A percentile compares a stretch with the other conserved stretches of the same genome.
phyloP scores from a whole-genome alignment of 2,797 vertebrate genomes.

The Cetoscarus ocellatus region DNA sequence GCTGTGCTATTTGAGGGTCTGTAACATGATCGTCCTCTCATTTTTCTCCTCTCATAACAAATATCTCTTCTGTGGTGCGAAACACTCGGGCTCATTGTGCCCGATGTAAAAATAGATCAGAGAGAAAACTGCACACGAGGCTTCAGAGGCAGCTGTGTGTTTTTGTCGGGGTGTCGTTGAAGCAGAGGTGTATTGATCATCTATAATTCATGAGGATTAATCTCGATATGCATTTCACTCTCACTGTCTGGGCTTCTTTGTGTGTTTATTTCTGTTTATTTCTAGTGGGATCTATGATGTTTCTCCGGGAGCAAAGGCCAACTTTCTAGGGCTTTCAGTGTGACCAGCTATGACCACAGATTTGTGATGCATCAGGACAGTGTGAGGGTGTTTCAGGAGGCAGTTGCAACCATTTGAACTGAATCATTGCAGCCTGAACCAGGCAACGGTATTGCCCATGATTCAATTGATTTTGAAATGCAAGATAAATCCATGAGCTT shows the following conservation, averaged over 20 bases:
- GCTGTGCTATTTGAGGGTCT: slow-evolving; percentile 51
- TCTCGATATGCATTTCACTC: slow-evolving; percentile 5
- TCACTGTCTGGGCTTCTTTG: not conserved
- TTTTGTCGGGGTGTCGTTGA: not conserved
- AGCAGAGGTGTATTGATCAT: slow-evolving; percentile 12
- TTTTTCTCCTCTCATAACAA: slow-evolving; percentile 38
- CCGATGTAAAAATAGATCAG: slow-evolving; percentile 14
- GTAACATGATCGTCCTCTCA: slow-evolving; percentile 47
- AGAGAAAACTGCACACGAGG: slow-evolving; percentile 15
- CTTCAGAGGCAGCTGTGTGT: not conserved
- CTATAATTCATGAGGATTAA: slow-evolving; percentile 26
- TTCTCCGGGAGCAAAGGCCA: no score
- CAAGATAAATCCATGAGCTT: no score
- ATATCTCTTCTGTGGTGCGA: slow-evolving; percentile 47
- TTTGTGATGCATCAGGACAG: no score
- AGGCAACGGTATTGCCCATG: no score
- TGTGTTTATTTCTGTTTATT: not conserved
- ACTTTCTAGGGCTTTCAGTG: no score
- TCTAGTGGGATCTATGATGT: not conserved
- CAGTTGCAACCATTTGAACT: no score
- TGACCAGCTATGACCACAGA: no score
- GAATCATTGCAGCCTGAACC: no score
- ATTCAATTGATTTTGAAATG: no score
- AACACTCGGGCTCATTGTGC: slow-evolving; percentile 53
- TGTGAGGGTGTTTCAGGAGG: no score